These are phyloP conservation scores for Simalia tracyae DNA, from an alignment of 2,797 vertebrate genomes.

Conservation along the genomic window DNA sequence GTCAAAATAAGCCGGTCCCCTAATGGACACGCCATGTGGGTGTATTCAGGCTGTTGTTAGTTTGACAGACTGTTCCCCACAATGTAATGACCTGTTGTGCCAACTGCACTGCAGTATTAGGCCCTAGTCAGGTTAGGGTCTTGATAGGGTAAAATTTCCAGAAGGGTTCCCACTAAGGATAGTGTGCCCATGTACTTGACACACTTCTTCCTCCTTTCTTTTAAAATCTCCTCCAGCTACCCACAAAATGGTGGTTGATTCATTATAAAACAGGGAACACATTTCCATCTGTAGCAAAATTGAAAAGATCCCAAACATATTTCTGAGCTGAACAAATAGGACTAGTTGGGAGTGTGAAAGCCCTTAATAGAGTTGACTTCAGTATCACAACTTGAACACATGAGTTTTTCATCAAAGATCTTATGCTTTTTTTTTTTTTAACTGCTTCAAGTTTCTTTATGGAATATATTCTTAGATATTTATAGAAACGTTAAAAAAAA, in stretches of 20 bases:
- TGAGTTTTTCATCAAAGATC: neutral
- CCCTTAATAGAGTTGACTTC: neutral
- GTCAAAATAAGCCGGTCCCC: constrained; percentile 1
- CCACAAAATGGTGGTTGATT: neutral
- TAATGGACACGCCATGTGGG: neutral
- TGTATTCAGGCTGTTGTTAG: neutral
- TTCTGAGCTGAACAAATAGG: neutral
- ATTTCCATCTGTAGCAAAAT: neutral
- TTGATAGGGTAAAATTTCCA: neutral
- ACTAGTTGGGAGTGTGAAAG: neutral
- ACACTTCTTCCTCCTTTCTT: neutral
- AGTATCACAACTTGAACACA: neutral
- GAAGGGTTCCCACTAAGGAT: neutral
- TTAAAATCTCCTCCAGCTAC: neutral
- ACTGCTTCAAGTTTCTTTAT: neutral
- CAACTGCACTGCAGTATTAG: constrained; percentile 17
- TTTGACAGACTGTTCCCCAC: neutral
- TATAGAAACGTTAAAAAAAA: neutral
- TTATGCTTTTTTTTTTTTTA: neutral
- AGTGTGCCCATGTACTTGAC: neutral
- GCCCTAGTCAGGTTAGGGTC: neutral
- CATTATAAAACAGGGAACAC: neutral
- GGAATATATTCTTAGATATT: neutral
- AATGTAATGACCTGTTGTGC: neutral
- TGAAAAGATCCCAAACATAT: neutral